phyloP scores from a whole-genome alignment of 2,113 vertebrate species.

The Sigmodon hispidus region DNA sequence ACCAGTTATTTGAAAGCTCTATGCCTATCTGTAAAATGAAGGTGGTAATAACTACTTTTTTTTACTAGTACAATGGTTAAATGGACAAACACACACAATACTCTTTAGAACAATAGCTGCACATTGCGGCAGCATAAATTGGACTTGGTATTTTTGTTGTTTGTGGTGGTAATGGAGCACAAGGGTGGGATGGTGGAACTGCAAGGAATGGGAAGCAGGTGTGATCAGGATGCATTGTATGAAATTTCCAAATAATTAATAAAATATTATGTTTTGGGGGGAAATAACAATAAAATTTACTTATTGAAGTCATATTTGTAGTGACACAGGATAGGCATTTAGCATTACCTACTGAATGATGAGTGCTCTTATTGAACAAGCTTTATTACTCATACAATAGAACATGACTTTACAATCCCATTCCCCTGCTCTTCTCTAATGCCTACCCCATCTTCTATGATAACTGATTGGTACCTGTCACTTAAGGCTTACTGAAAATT shows the following conservation, averaged over 20 bases:
- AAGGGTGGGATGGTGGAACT: not conserved
- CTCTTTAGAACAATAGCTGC: not conserved
- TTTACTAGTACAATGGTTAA: not conserved
- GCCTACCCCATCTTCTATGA: not conserved
- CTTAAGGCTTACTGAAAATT: not conserved
- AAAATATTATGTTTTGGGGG: not conserved
- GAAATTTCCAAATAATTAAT: not conserved
- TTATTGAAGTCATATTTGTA: not conserved
- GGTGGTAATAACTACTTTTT: not conserved
- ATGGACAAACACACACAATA: not conserved
- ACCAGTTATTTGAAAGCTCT: not conserved
- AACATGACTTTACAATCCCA: not conserved
- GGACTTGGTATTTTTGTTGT: not conserved
- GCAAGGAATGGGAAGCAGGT: not conserved
- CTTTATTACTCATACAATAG: not conserved
- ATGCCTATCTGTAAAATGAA: not conserved
- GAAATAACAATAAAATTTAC: not conserved
- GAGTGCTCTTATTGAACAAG: not conserved
- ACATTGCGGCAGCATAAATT: not conserved
- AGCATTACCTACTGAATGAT: not conserved
- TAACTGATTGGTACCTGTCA: not conserved
- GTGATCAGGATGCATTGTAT: not conserved
- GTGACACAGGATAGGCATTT: not conserved
- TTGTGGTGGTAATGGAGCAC: not conserved
- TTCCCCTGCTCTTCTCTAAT: not conserved